Percentiles rank a stretch among this genome's conserved stretches.
These are phyloP conservation scores for Volucella zonaria DNA, from an alignment of 2,888 invertebrate genomes.

Conservation along the genomic window DNA sequence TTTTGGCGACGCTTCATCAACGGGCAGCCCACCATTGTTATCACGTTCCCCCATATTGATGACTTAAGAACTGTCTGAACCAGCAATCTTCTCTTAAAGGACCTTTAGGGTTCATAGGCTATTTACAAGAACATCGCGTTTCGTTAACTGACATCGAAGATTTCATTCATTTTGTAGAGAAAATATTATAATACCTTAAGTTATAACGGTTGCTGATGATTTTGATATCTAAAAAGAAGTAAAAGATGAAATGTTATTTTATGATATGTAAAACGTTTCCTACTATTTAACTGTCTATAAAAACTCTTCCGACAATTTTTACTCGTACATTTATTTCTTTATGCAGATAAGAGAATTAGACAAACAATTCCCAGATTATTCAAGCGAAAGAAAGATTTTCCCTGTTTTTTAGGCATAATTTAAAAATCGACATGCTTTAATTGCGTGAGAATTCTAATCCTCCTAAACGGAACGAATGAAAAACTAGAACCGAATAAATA, in stretches of 20 bases:
- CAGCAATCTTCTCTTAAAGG: neutral
- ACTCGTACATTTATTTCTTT: no score
- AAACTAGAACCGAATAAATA: no score
- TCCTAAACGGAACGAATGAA: no score
- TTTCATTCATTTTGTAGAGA: conserved; percentile 32
- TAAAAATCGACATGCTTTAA: no score
- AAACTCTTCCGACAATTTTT: no score
- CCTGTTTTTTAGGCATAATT: no score
- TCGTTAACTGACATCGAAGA: conserved; percentile 35
- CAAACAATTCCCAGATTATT: no score
- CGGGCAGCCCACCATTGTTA: conserved; percentile 34
- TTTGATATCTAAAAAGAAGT: conserved; percentile 3
- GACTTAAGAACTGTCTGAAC: neutral
- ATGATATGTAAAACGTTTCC: no score
- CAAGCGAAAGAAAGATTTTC: no score
- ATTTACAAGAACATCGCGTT: neutral
- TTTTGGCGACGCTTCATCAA: conserved; percentile 42
- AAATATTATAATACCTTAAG: neutral
- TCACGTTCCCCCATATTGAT: conserved; percentile 63
- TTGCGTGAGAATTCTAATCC: no score
- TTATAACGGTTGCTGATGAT: neutral
- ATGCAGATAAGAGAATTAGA: no score
- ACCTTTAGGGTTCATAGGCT: neutral
- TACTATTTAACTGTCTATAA: no score
- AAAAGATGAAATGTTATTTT: neutral